These are phyloP conservation scores for Actenoides lindsayi DNA, from an alignment of 2,113 vertebrate genomes.

Conservation along the genomic window DNA sequence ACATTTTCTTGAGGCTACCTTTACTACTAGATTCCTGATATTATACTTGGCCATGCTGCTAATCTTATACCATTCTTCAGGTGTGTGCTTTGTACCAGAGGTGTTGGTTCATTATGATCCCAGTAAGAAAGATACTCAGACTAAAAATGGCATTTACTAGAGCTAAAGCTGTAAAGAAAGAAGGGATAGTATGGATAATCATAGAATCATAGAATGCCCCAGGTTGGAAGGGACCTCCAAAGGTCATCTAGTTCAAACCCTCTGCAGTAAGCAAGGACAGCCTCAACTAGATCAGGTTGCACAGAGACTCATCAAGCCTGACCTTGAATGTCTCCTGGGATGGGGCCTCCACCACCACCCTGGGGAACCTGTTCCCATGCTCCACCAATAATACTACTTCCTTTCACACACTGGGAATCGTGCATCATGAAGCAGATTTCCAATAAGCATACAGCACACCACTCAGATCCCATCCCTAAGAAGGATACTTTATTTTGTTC, in stretches of 20 bases:
- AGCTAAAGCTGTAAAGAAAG: not conserved
- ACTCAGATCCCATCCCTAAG: not conserved
- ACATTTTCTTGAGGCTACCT: not conserved
- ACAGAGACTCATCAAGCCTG: no score
- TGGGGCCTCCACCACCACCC: no score
- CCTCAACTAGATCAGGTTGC: no score
- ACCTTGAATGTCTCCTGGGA: no score
- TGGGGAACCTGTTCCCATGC: no score
- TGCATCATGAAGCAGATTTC: not conserved
- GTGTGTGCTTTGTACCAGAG: accelerated
- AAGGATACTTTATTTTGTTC: not conserved
- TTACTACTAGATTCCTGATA: not conserved
- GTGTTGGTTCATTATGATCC: not conserved
- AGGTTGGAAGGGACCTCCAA: no score
- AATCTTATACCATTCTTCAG: not conserved
- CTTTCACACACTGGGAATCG: not conserved
- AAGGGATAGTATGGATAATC: no score
- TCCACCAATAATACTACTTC: not conserved
- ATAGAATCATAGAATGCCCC: no score
- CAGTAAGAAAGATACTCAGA: not conserved
- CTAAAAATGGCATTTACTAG: not conserved
- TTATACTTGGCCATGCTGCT: not conserved
- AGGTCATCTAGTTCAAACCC: no score
- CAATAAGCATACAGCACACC: not conserved
- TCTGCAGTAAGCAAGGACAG: no score